phyloP scores from a whole-genome alignment of 2,888 invertebrate genomes.

The Arctia plantaginis region DNA sequence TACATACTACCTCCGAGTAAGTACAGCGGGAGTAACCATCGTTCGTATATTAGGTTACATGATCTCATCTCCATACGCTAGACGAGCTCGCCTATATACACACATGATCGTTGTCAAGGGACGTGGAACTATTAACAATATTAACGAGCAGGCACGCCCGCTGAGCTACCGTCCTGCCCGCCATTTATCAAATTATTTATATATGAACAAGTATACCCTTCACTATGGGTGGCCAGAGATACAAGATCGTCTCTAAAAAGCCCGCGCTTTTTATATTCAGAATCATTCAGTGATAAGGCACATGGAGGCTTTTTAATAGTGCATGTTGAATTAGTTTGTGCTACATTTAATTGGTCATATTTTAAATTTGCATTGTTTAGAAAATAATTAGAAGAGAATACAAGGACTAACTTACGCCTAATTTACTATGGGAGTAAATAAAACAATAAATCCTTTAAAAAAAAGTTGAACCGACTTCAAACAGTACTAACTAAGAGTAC shows the following conservation, averaged over 20 bases:
- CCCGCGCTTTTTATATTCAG: conserved; percentile 36
- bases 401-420: conserved; percentile 31
- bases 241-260: conserved; percentile 55
- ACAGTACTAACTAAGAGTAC: too few relatives aligned
- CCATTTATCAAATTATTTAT: conserved; percentile 81
- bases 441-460: too few relatives aligned
- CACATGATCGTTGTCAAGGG: conserved; percentile 48
- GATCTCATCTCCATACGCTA: conserved; percentile 13
- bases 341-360: not conserved
- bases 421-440: conserved; percentile 27
- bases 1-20: not conserved
- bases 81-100: conserved; percentile 35
- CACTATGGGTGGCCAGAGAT: conserved; percentile 45
- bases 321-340: conserved; percentile 17
- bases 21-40: not conserved
- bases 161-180: conserved; percentile 71
- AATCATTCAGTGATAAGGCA: conserved; percentile 39
- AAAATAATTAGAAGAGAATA: conserved; percentile 2
- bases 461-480: too few relatives aligned
- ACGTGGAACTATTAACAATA: conserved; percentile 66
- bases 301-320: conserved; percentile 29
- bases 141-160: conserved; percentile 70
- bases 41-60: conserved; percentile 9
- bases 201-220: conserved; percentile 50
- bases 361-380: not conserved